Base-by-base conservation (phyloP, 2,797 vertebrate genomes). In the Bufotes viridis region DNA sequence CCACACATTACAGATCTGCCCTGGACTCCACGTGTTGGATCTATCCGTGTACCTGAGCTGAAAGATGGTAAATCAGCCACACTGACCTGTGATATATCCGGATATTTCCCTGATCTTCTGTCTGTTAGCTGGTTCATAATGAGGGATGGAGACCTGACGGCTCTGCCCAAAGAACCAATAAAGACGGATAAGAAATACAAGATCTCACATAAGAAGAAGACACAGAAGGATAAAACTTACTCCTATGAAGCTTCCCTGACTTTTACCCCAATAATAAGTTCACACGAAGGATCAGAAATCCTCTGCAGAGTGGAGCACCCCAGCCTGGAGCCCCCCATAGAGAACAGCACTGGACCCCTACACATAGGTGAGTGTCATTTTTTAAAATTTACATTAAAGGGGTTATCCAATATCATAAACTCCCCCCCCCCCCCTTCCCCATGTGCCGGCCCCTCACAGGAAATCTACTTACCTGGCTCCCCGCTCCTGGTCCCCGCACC, bases 221-320 rank as follows among this genome's bases (percentile, higher is more conserved):
- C 1, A 20, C 60, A 70, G 84, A 65, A 58, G 4, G 55, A 86
- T 61, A 34, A 79, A 0, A 89, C 72, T 24, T 89, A 70, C 22
- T 12, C 15, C n/a, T 69, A 10, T 81, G 42, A 82, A 51, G 18
- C 78, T 1, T 22, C 58, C 22, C 1, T 89, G 58, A 78, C 83
- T 34, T 82, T 89, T 53, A 86, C 70, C 67, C 79, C 84, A 42
- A 7, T 34, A 24, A 18, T 75, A 72, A 61, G 49, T 2, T 12
- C n/a, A 17, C 67, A 89, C 78, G 78, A 85, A 75, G 69, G 69
- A 17, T 70, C 78, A 49, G 83, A 81, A 75, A 81, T 75, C 78
- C 42, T 85, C 58, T 89, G 83, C 26, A 55, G 58, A 76, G 83
- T 89, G 78, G 13, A 3, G n/a, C 87, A 89, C 12, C 78, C 60